phyloP scores from a whole-genome alignment of 2,888 invertebrate genomes.

The Stenolophus ochropezus region DNA sequence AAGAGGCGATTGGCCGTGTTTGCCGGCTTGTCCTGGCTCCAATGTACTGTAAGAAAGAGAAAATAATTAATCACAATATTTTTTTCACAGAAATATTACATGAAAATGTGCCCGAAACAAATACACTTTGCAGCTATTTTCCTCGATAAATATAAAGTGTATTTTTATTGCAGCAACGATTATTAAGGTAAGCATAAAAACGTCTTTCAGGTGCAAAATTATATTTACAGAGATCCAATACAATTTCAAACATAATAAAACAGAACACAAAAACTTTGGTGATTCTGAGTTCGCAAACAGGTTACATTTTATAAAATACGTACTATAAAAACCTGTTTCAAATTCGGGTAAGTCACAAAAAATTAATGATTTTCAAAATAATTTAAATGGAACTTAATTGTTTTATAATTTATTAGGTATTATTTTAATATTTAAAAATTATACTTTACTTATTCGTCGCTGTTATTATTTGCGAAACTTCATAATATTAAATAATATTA shows the following conservation, averaged over 20 bases:
- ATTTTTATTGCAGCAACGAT: background rate
- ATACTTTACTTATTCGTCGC: too few species aligned
- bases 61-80: background rate
- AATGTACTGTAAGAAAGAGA: constrained; percentile 78
- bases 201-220: constrained; percentile 52
- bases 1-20: constrained; percentile 75
- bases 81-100: background rate
- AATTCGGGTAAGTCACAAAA: background rate
- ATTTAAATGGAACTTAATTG: too few species aligned
- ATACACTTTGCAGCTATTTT: background rate
- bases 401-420: too few species aligned
- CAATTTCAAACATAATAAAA: constrained; percentile 51
- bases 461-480: too few species aligned
- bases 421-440: too few species aligned
- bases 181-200: constrained; percentile 52
- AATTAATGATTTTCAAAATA: background rate
- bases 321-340: background rate
- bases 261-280: constrained; percentile 49
- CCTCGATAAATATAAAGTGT: background rate
- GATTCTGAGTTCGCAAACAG: constrained; percentile 37
- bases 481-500: too few species aligned
- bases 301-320: constrained; percentile 26
- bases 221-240: constrained; percentile 59
- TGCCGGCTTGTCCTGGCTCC: constrained; percentile 74
- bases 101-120: background rate